A percentile compares a stretch with the other conserved stretches of the same genome.
Conservation (phyloP, 2,113 vertebrate species). For the Cheirogaleus medius region DNA sequence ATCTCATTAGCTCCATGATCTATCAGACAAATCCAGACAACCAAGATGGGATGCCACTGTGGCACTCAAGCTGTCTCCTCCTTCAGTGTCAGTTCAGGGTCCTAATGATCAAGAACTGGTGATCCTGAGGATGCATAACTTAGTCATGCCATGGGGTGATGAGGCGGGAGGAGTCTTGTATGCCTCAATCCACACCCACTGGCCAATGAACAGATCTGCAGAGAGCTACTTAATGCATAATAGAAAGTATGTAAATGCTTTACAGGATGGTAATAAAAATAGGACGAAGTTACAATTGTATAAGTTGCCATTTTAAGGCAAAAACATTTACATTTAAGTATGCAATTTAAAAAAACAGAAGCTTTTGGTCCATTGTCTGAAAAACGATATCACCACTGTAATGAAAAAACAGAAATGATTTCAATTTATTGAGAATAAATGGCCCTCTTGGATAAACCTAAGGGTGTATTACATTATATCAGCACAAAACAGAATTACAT, state of each 20-base stretch:
- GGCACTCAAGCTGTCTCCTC: not conserved
- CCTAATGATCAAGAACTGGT: not conserved
- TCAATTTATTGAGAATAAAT: slow-evolving; percentile 51
- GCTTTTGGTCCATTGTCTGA: not conserved
- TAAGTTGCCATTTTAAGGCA: slow-evolving; percentile 34
- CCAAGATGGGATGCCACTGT: not conserved
- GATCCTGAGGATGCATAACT: not conserved
- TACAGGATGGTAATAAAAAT: not conserved
- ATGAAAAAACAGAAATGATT: slow-evolving; percentile 61
- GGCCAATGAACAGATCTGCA: not conserved
- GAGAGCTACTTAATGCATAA: not conserved
- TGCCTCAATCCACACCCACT: not conserved
- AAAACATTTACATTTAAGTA: slow-evolving; percentile 34
- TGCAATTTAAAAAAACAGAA: not conserved
- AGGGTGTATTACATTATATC: slow-evolving; percentile 32
- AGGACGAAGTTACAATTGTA: slow-evolving; percentile 14
- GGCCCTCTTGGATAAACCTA: slow-evolving; percentile 32
- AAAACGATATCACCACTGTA: slow-evolving; percentile 19
- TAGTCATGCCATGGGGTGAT: not conserved
- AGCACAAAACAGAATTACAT: slow-evolving; percentile 45
- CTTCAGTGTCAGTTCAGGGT: not conserved
- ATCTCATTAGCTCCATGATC: not conserved
- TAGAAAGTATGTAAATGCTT: not conserved
- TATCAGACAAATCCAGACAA: not conserved
- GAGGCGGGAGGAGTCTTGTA: not conserved